Evolutionary conservation across 2,888 invertebrate genomes (phyloP), one percentile per base, ranked within the genome.

Genomic region (Frankliniella fusca): DNA sequence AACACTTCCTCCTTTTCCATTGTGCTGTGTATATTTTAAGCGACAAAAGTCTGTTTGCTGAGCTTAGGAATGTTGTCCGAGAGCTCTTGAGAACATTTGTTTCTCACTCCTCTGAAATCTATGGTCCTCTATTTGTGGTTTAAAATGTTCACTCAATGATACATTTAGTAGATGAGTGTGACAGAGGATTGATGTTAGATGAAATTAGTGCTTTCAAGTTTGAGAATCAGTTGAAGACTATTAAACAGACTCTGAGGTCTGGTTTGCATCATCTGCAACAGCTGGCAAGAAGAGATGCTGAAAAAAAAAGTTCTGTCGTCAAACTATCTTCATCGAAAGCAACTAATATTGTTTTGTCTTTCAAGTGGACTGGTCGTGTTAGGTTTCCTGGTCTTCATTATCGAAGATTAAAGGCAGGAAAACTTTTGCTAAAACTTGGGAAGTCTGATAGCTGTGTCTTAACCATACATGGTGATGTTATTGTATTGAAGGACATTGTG

Each of bases 1-100:
- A 65, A n/a, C 65, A 65, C 65, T 65, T 65, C 65, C n/a, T n/a
- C n/a, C 65, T 65, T 20, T n/a, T 65, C n/a, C 65, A 65, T 20
- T 65, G 65, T 65, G 65, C 65, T n/a, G n/a, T 65, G 18, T 65
- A 65, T 11, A 65, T 65, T 65, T 20, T 65, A 9, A 15, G n/a
- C n/a, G 9, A n/a, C 18, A n/a, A n/a, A 65, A 9, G 9, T 20
- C n/a, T 65, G n/a, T 65, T 65, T n/a, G n/a, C 65, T 9, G n/a
- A 18, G 0, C 18, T n/a, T 9, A 18, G n/a, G 18, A n/a, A 65
- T 3, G 20, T 65, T 65, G 65, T 20, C 11, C 20, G 7, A 7
- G 65, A 65, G 65, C 65, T 65, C 20, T 20, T 65, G 11, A 10
- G 65, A 20, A 11, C 20, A 7, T 65, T 65, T 20, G 20, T 65